Evolutionary conservation across 1,140 invertebrate species (phyloP).

Genomic region (Drosophila melanica): DNA sequence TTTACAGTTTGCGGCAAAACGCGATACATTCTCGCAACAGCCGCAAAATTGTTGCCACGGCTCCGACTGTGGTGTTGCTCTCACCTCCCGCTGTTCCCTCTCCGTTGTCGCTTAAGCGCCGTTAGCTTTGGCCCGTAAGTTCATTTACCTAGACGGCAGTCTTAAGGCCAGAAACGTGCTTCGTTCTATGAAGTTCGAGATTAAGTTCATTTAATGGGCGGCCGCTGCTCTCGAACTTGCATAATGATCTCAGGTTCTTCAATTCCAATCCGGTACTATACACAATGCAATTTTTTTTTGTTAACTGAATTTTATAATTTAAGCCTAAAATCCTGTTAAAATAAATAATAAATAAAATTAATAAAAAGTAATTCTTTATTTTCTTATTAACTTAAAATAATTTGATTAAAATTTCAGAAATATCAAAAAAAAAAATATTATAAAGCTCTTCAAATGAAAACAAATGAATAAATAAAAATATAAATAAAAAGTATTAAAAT

Average conservation of each 20-base stretch:
- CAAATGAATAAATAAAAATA: not conserved
- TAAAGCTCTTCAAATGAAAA: not conserved
- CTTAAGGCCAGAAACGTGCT: constrained; percentile 56
- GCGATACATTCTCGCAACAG: constrained; percentile 60
- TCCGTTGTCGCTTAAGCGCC: constrained; percentile 48
- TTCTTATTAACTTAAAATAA: not conserved
- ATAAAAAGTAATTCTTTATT: not conserved
- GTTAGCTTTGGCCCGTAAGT: constrained; percentile 73
- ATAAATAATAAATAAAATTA: not conserved
- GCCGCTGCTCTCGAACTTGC: constrained; percentile 1
- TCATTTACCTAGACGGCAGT: constrained; percentile 65
- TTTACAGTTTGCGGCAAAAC: constrained; percentile 44
- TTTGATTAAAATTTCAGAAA: not conserved
- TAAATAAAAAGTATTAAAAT: not conserved
- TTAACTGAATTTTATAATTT: no score
- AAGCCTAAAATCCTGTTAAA: not conserved
- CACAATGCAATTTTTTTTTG: no score
- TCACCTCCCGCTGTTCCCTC: not conserved
- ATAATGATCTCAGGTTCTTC: constrained; percentile 26
- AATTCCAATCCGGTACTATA: not conserved
- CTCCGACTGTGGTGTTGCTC: not conserved
- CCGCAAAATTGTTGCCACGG: constrained; percentile 37
- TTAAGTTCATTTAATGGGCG: constrained; percentile 50
- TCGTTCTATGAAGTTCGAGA: constrained; percentile 41
- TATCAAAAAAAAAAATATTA: no score